Evolutionary conservation across 2,113 vertebrate species (phyloP).

Genomic region (Cettia cetti): DNA sequence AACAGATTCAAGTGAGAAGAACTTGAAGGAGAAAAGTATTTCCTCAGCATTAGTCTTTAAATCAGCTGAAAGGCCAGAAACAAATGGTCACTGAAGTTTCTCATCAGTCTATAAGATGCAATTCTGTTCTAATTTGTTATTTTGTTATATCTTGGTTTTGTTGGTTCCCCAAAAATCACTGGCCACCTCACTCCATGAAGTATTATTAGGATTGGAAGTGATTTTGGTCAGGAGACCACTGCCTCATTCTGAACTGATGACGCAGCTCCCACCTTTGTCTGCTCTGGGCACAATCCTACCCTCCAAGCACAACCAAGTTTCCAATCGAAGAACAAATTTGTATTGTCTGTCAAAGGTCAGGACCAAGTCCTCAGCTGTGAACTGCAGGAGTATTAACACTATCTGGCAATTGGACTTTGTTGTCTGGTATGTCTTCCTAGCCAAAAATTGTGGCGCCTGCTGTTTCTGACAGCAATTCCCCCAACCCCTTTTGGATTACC

Average conservation of each 20-base stretch:
- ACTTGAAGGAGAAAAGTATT: not conserved
- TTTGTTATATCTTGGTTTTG: not conserved
- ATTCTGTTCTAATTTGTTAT: not conserved
- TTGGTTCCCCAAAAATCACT: not conserved
- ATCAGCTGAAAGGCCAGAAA: not conserved
- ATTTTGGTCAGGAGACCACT: not conserved
- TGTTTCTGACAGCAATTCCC: not conserved
- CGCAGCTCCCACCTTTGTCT: not conserved
- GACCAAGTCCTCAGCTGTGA: constrained; percentile 31
- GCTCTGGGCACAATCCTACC: not conserved
- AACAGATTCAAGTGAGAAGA: not conserved
- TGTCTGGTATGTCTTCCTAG: not conserved
- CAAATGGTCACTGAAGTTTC: not conserved
- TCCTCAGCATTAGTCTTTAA: not conserved
- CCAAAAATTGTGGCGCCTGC: not conserved
- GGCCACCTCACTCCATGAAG: not conserved
- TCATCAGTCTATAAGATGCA: not conserved
- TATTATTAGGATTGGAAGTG: not conserved
- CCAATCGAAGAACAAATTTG: constrained; percentile 6
- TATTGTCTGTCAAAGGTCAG: constrained; percentile 11
- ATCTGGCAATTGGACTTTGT: not conserved
- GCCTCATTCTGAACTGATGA: not conserved
- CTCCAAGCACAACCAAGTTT: not conserved
- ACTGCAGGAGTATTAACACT: constrained; percentile 22
- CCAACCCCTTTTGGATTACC: not conserved